Conservation (phyloP, 2,888 invertebrate genomes). For the Pollenia labialis region DNA sequence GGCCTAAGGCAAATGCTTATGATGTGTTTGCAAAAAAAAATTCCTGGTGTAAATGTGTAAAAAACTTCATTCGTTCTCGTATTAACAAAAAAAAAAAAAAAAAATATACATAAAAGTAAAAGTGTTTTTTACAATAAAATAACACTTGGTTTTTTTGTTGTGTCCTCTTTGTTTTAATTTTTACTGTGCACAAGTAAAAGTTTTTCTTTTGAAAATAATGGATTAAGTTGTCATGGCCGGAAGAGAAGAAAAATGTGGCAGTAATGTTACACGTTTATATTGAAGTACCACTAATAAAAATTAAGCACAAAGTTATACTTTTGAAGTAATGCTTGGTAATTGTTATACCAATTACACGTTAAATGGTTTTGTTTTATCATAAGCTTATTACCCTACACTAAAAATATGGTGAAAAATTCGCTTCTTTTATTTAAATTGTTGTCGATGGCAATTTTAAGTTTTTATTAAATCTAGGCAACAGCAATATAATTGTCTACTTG, state of each 20-base stretch:
- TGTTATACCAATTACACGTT: too few relatives aligned
- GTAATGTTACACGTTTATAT: neutral
- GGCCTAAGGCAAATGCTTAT: slow-evolving; percentile 52
- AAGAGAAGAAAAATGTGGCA: neutral
- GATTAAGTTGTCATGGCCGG: neutral
- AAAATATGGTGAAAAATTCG: too few relatives aligned
- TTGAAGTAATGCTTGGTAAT: too few relatives aligned
- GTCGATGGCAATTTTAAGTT: too few relatives aligned
- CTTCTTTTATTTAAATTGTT: too few relatives aligned
- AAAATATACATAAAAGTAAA: slow-evolving; percentile 20
- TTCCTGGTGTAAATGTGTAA: slow-evolving; percentile 20
- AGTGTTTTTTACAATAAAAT: slow-evolving; percentile 32
- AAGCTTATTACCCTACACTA: too few relatives aligned
- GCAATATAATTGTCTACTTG: too few relatives aligned
- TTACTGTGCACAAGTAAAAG: neutral
- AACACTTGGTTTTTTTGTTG: slow-evolving; percentile 8
- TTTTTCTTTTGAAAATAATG: slow-evolving; percentile 6
- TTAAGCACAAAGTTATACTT: too few relatives aligned
- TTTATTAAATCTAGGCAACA: too few relatives aligned
- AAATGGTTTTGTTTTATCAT: too few relatives aligned
- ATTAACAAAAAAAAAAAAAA: too few relatives aligned
- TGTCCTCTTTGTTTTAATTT: slow-evolving; percentile 7
- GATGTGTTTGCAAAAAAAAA: slow-evolving; percentile 18
- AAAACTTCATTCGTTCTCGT: neutral
- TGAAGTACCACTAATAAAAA: neutral